phyloP scores from a whole-genome alignment of 2,888 invertebrate species.

The Himalopsyche tibetana region DNA sequence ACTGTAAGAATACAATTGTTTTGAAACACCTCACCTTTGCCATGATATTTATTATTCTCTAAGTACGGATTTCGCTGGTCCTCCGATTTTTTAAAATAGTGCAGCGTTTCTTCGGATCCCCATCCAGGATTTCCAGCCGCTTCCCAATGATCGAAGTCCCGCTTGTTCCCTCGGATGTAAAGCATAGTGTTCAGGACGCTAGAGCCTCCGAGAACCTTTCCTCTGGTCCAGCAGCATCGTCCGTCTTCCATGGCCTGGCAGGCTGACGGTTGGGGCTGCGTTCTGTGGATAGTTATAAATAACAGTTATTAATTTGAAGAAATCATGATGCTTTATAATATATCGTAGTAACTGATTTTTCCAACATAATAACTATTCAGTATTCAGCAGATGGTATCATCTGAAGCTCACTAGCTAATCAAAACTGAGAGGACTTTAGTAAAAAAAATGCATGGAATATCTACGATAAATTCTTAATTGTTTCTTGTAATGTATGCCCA shows the following conservation, averaged over 20 bases:
- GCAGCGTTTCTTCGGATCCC: conserved; percentile 88
- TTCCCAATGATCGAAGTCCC: conserved; percentile 93
- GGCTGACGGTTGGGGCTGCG: conserved; percentile 88
- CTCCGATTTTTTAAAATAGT: conserved; percentile 91
- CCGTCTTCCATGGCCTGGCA: conserved; percentile 92
- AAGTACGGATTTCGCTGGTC: conserved; percentile 93
- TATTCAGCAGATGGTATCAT: no score
- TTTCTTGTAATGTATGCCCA: no score
- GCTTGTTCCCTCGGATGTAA: conserved; percentile 90
- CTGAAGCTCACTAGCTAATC: no score
- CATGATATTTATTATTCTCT: conserved; percentile 85
- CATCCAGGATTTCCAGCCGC: conserved; percentile 91
- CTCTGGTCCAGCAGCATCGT: conserved; percentile 92
- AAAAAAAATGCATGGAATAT: no score
- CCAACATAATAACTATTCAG: no score
- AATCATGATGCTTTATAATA: no score
- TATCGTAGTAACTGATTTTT: no score
- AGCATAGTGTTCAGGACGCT: conserved; percentile 94
- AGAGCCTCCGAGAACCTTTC: conserved; percentile 92
- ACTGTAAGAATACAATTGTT: background rate
- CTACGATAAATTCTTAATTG: no score
- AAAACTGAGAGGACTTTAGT: no score
- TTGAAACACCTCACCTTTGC: conserved; percentile 76
- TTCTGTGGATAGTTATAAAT: conserved; percentile 73
- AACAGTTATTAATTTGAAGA: background rate